These are phyloP conservation scores for Drosophila rhopaloa DNA, from an alignment of 1,140 invertebrate species.

Conservation along the genomic window DNA sequence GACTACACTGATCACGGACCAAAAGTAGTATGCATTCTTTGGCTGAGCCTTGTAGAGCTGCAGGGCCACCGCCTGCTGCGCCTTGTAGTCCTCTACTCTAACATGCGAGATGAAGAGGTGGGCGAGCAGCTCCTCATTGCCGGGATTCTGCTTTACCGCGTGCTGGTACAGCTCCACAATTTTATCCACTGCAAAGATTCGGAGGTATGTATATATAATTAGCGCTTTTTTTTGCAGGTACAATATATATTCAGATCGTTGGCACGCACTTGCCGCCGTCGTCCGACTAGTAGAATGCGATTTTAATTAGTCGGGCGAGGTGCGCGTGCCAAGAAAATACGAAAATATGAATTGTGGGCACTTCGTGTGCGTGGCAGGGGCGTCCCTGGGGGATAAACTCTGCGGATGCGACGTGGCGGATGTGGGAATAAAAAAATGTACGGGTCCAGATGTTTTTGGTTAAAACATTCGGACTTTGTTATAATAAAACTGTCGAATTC, in stretches of 20 bases:
- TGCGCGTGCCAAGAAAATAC: conserved; percentile 70
- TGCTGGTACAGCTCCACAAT: conserved; percentile 95
- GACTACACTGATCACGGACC: conserved; percentile 98
- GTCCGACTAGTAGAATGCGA: conserved; percentile 58
- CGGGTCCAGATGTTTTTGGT: background rate
- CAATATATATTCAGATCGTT: conserved; percentile 38
- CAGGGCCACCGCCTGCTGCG: conserved; percentile 95
- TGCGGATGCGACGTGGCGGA: background rate
- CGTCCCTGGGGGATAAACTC: background rate
- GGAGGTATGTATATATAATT: conserved; percentile 38
- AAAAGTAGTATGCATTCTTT: conserved; percentile 99
- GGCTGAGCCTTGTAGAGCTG: conserved; percentile 94
- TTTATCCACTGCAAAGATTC: conserved; percentile 90
- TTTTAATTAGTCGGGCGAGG: conserved; percentile 60
- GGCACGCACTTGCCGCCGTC: conserved; percentile 57
- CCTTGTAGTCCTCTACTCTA: conserved; percentile 94
- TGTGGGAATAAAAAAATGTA: background rate
- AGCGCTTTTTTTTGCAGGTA: conserved; percentile 23
- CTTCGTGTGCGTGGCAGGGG: conserved; percentile 24
- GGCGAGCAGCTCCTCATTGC: conserved; percentile 95
- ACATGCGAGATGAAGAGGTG: conserved; percentile 98
- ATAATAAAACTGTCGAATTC: background rate
- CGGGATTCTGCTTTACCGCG: conserved; percentile 93
- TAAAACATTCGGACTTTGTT: background rate
- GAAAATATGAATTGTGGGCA: conserved; percentile 62